Evolutionary conservation across 64 coral and sea anemone genomes (phyloP).

Genomic region (Montipora capricornis): DNA sequence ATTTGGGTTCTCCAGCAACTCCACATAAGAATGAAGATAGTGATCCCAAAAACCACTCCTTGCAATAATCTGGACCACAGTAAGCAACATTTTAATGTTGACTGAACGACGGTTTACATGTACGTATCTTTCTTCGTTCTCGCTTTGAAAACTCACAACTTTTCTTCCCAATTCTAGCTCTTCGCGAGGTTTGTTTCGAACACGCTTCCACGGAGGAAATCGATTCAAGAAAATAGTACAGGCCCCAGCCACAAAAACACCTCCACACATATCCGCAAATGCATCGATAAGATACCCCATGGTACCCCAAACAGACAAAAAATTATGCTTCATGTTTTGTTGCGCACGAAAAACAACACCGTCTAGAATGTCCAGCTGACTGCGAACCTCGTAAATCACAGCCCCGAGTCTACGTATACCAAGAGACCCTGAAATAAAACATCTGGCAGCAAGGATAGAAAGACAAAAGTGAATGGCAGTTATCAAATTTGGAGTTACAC

Average conservation of each 20-base stretch:
- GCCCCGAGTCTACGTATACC: constrained; percentile 75
- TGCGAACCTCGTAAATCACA: constrained; percentile 71
- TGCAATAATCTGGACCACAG: constrained; percentile 52
- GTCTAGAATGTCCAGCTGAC: constrained; percentile 84
- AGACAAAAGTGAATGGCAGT: constrained; percentile 74
- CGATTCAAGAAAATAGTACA: constrained; percentile 76
- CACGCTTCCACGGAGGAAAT: constrained; percentile 71
- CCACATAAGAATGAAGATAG: constrained; percentile 74
- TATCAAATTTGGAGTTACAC: constrained; percentile 88
- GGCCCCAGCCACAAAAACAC: constrained; percentile 69
- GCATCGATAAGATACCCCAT: constrained; percentile 88
- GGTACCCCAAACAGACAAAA: constrained; percentile 74
- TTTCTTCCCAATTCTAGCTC: constrained; percentile 73
- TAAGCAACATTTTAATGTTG: constrained; percentile 70
- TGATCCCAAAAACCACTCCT: constrained; percentile 87
- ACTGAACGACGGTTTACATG: constrained; percentile 64
- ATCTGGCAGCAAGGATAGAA: constrained; percentile 79
- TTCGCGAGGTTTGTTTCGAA: constrained; percentile 7
- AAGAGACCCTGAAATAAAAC: constrained; percentile 65
- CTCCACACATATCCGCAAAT: constrained; percentile 79
- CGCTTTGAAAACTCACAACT: constrained; percentile 6
- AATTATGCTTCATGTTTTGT: constrained; percentile 71
- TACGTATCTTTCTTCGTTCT: constrained; percentile 50
- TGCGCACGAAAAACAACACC: constrained; percentile 84
- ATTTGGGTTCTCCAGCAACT: constrained; percentile 71